phyloP scores from a whole-genome alignment of 2,888 invertebrate species.

The Busseola fusca region DNA sequence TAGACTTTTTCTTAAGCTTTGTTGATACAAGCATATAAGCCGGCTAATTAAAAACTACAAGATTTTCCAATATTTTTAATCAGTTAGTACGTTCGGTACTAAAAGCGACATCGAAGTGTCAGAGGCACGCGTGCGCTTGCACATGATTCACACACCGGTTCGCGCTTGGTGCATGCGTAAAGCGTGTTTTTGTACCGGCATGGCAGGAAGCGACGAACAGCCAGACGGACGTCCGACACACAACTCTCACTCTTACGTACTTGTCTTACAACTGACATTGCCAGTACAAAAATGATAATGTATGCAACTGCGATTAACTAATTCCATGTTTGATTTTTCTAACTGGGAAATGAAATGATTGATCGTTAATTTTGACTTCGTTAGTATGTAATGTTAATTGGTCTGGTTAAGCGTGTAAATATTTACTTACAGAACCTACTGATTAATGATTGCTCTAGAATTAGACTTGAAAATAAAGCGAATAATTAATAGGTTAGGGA shows the following conservation, averaged over 20 bases:
- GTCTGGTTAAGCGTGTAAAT: background rate
- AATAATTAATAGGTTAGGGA: too few relatives aligned
- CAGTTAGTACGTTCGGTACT: background rate
- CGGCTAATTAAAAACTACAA: background rate
- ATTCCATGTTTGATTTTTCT: constrained; percentile 16
- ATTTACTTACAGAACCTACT: background rate
- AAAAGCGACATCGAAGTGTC: constrained; percentile 39
- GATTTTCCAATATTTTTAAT: background rate
- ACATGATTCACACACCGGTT: constrained; percentile 67
- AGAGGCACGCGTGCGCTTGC: constrained; percentile 52
- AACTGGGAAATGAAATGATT: constrained; percentile 21
- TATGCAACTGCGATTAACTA: constrained; percentile 24
- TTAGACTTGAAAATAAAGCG: background rate
- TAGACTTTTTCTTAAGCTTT: background rate
- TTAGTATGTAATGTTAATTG: constrained; percentile 11
- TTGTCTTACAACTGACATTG: constrained; percentile 38
- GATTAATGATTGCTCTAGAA: background rate
- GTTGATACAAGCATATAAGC: too few relatives aligned
- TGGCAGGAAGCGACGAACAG: constrained; percentile 69
- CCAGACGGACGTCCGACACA: constrained; percentile 68
- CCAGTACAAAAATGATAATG: constrained; percentile 12
- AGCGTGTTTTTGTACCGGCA: constrained; percentile 71
- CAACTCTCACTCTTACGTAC: constrained; percentile 56
- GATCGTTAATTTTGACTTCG: background rate
- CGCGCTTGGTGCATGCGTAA: constrained; percentile 53